phyloP scores from a whole-genome alignment of 2,113 vertebrate species.

The Mesoclemmys tuberculata region DNA sequence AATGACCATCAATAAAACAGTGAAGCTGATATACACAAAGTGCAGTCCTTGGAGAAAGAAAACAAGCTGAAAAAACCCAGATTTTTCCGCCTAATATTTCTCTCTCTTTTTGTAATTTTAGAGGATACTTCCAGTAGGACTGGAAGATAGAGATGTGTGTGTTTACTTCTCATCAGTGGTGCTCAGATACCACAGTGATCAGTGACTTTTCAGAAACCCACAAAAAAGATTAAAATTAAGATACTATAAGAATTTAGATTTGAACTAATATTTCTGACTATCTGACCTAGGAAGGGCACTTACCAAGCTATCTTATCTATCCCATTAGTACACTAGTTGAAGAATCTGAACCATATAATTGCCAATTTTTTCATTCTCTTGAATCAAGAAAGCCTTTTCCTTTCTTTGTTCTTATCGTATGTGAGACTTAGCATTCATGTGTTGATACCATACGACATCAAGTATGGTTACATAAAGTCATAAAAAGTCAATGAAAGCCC shows the following conservation, averaged over 20 bases:
- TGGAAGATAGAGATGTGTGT: neutral
- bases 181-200: neutral
- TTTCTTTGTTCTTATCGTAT: neutral
- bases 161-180: constrained; percentile 14
- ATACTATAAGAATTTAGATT: constrained; percentile 16
- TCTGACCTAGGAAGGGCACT: constrained; percentile 42
- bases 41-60: neutral
- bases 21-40: neutral
- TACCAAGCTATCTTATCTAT: neutral
- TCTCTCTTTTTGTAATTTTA: too few relatives aligned
- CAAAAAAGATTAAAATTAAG: constrained; percentile 36
- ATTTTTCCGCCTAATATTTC: too few relatives aligned
- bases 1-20: rapidly evolving
- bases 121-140: rapidly evolving
- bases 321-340: neutral
- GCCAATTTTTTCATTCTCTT: neutral
- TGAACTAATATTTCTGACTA: constrained; percentile 13
- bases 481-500: constrained; percentile 1
- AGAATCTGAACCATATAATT: neutral
- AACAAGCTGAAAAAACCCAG: neutral
- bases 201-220: neutral
- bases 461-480: neutral
- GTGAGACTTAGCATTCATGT: neutral
- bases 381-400: neutral
- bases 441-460: neutral